phyloP scores from a whole-genome alignment of 2,113 vertebrate genomes.

The Petrocephalus microphthalmus region DNA sequence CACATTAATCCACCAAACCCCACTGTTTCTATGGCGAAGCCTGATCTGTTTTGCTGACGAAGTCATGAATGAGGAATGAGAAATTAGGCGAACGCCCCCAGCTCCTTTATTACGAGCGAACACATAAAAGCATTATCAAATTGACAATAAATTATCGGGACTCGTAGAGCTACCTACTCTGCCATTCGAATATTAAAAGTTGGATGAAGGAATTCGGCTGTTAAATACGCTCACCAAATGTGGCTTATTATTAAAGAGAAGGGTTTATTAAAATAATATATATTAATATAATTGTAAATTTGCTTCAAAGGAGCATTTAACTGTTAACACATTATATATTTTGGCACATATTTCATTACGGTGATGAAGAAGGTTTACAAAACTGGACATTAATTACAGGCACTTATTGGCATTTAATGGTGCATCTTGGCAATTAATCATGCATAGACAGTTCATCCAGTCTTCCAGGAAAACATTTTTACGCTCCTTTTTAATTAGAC shows the following conservation, averaged over 20 bases:
- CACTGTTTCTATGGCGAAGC: not conserved
- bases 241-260: not conserved
- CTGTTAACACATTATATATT: not conserved
- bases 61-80: not conserved
- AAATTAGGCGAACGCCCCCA: not conserved
- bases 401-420: conserved; percentile 8
- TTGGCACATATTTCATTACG: not conserved
- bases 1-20: not conserved
- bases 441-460: not conserved
- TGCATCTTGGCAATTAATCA: conserved; percentile 5
- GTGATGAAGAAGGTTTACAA: not conserved
- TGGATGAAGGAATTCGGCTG: not conserved
- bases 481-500: not conserved
- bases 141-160: not conserved
- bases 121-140: conserved; percentile 11
- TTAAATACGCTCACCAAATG: not conserved
- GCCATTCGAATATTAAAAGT: not conserved
- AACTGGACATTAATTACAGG: conserved; percentile 3
- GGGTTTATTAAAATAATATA: not conserved
- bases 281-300: not conserved
- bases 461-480: not conserved
- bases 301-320: not conserved
- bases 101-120: not conserved
- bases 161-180: not conserved
- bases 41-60: conserved; percentile 3